These are phyloP conservation scores for Cettia cetti DNA, from an alignment of 2,113 vertebrate species.

Conservation along the genomic window DNA sequence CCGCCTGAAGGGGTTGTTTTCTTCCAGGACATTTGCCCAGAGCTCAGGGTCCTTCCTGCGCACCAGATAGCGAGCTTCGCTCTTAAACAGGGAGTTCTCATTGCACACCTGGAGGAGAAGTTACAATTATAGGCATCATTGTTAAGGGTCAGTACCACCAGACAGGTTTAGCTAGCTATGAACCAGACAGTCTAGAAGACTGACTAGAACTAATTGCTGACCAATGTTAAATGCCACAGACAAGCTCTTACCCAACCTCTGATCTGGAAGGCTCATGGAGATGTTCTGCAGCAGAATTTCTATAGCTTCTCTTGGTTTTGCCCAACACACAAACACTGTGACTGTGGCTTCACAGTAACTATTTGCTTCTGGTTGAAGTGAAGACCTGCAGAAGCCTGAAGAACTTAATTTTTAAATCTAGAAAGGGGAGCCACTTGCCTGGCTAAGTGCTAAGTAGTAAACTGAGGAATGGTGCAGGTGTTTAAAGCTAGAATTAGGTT, in stretches of 20 bases:
- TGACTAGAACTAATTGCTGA: conserved; percentile 6
- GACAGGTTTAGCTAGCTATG: neutral
- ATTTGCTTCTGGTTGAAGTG: conserved; percentile 41
- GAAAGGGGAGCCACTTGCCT: neutral
- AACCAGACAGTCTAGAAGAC: conserved; percentile 8
- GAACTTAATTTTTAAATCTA: conserved; percentile 38
- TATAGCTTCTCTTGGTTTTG: conserved; percentile 42
- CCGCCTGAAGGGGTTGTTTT: conserved; percentile 83
- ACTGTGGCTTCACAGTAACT: conserved; percentile 29
- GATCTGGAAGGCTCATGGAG: conserved; percentile 23
- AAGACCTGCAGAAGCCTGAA: conserved; percentile 53
- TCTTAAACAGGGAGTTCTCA: conserved; percentile 92
- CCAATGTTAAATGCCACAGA: neutral
- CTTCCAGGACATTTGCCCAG: conserved; percentile 87
- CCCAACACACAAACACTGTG: conserved; percentile 10
- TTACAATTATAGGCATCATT: neutral
- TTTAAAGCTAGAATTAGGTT: neutral
- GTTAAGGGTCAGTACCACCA: neutral
- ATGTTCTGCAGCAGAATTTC: conserved; percentile 31
- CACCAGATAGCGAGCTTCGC: conserved; percentile 88
- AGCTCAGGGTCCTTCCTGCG: conserved; percentile 89
- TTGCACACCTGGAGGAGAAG: conserved; percentile 85
- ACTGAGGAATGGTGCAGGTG: neutral
- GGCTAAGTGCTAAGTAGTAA: neutral
- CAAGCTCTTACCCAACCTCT: conserved; percentile 45